Percentiles rank a stretch among this genome's conserved stretches.
Evolutionary conservation across 1,140 invertebrate species (phyloP).

Genomic region (Mercenaria mercenaria): DNA sequence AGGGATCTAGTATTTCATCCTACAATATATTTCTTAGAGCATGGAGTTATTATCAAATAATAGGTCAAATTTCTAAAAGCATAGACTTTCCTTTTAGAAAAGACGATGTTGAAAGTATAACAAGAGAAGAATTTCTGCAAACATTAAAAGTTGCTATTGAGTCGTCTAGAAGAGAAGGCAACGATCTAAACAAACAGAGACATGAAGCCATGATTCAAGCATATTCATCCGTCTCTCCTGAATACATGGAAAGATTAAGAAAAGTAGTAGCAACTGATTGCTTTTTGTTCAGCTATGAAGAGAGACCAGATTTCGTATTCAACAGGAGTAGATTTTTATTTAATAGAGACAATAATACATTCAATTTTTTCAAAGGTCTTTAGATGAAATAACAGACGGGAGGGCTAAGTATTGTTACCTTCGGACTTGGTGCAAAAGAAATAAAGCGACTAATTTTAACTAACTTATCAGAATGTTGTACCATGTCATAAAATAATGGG

Average conservation of each 20-base stretch:
- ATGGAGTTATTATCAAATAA: background rate
- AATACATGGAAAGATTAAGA: background rate
- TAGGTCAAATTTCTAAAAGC: background rate
- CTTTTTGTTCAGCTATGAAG: background rate
- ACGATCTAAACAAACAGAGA: background rate
- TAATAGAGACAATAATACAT: no score
- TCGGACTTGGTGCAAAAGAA: no score
- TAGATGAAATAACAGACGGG: no score
- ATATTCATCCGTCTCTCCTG: background rate
- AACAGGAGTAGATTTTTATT: no score
- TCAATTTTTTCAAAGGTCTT: no score
- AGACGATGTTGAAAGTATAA: background rate
- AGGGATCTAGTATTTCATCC: background rate
- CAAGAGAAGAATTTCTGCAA: background rate
- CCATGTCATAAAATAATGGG: no score
- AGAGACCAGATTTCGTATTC: no score
- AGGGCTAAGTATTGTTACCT: no score
- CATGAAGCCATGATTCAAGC: background rate
- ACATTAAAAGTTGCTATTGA: background rate
- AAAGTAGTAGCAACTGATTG: background rate
- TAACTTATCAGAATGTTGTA: no score
- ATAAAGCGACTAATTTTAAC: no score
- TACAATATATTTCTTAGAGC: background rate
- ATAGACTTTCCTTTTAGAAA: background rate
- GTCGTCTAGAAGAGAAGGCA: no score